Evolutionary conservation across 2,888 invertebrate species (phyloP), one percentile per base, ranked within the genome.

Genomic region (Pseudanteris insignis): DNA sequence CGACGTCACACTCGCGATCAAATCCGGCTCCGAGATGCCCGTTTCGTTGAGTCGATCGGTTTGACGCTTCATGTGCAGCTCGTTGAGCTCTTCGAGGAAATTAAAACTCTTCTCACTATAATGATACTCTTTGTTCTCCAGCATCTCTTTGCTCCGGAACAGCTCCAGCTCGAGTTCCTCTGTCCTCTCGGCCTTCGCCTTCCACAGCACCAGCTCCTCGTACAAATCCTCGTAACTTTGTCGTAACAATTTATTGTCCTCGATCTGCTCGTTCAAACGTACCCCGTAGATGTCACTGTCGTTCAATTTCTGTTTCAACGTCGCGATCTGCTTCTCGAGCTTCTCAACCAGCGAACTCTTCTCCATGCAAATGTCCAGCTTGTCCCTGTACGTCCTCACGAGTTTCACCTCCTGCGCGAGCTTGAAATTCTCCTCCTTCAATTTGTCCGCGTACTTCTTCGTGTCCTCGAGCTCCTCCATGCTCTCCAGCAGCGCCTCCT

Each of bases 271-370:
- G 63, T 92, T 88, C 1, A 94, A 90, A 55, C 94, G 83, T 0
- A 90, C 88, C 80, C 91, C 91, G 79, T 90, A 93, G 79, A 92
- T 94, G 73, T 95, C 94, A 0, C 94, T 86, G 75, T 96, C 95
- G 18, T 89, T 89, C 30, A 96, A 82, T 67, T 91, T 89, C 76
- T 95, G 94, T 28, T 91, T 86, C 76, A 92, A 91, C 51, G 89
- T 86, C 68, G 89, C 88, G 32, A 92, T 88, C 81, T 96, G 94
- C 68, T 87, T 84, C 81, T 95, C 94, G 58, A 92, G 81, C 62
- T 87, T 83, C 74, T 91, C 91, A 53, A 90, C 90, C 63, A 90
- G 84, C 69, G 89, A 89, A 0, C 92, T 90, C 71, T 90, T 88
- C 81, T 95, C 95, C 64, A 91, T 85, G 43, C 93, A 83, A 7